Conservation (phyloP, 1,140 invertebrate species). For the Bombyx mandarina region DNA sequence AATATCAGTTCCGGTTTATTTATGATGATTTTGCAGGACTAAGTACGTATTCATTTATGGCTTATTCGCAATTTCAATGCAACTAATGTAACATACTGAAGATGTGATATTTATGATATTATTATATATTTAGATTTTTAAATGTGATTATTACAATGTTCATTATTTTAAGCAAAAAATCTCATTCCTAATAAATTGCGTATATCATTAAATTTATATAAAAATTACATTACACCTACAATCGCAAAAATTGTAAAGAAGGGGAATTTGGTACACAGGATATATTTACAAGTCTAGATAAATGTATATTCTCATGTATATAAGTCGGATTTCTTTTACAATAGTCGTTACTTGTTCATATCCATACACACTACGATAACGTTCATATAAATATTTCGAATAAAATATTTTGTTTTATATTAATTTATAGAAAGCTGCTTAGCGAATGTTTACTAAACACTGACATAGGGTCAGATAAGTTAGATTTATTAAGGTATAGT, state of each 20-base stretch:
- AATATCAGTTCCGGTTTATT: no score
- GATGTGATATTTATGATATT: no score
- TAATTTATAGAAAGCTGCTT: constrained; percentile 39
- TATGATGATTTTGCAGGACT: no score
- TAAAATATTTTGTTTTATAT: constrained; percentile 58
- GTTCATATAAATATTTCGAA: constrained; percentile 67
- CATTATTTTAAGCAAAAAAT: no score
- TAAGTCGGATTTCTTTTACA: constrained; percentile 55
- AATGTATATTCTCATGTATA: constrained; percentile 59
- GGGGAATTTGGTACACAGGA: constrained; percentile 62
- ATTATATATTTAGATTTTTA: no score
- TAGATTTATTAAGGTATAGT: constrained; percentile 28
- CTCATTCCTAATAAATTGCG: no score
- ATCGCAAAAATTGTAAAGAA: constrained; percentile 68
- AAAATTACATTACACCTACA: constrained; percentile 23
- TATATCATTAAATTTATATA: no score
- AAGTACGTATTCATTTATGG: no score
- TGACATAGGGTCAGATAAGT: constrained; percentile 35
- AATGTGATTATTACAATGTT: no score
- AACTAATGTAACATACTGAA: no score
- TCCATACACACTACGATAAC: constrained; percentile 50
- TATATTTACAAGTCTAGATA: constrained; percentile 13
- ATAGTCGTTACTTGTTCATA: constrained; percentile 38
- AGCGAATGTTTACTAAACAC: constrained; percentile 27
- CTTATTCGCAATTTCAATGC: no score